Evolutionary conservation across 2,113 vertebrate genomes (phyloP).

Genomic region (Sinocyclocheilus grahami): DNA sequence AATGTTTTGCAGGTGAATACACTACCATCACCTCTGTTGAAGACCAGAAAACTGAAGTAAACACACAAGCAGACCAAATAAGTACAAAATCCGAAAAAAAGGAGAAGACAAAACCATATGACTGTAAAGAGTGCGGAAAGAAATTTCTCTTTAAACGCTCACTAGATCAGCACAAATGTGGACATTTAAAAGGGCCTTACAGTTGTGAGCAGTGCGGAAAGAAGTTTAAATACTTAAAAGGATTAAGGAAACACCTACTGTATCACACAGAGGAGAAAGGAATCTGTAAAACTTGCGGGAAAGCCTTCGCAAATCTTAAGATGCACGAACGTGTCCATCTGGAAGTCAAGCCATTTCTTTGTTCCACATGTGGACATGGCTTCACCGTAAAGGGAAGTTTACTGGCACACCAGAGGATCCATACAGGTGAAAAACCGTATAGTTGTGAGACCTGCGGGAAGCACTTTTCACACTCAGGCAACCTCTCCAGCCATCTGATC

Average conservation of each 20-base stretch:
- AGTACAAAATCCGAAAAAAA: background rate
- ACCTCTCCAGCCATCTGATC: constrained; percentile 74
- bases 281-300: constrained; percentile 48
- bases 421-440: constrained; percentile 69
- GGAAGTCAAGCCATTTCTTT: constrained; percentile 63
- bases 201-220: constrained; percentile 46
- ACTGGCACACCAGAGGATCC: constrained; percentile 64
- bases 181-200: constrained; percentile 26
- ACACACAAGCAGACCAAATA: background rate
- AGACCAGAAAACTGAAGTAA: background rate
- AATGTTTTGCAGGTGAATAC: constrained; percentile 8
- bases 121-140: constrained; percentile 53
- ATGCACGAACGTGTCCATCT: constrained; percentile 66
- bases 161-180: constrained; percentile 58
- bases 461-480: constrained; percentile 74
- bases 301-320: constrained; percentile 59
- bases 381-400: constrained; percentile 71
- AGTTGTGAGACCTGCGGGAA: constrained; percentile 73
- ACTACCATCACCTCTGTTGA: background rate
- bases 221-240: constrained; percentile 30
- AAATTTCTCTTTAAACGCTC: constrained; percentile 60
- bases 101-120: constrained; percentile 50
- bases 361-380: constrained; percentile 66
- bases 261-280: constrained; percentile 24
- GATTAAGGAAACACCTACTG: constrained; percentile 33